A percentile compares a stretch with the other conserved stretches of the same genome.
These are phyloP conservation scores for Neoaliturus tenellus DNA, from an alignment of 2,888 invertebrate species.

Conservation along the genomic window DNA sequence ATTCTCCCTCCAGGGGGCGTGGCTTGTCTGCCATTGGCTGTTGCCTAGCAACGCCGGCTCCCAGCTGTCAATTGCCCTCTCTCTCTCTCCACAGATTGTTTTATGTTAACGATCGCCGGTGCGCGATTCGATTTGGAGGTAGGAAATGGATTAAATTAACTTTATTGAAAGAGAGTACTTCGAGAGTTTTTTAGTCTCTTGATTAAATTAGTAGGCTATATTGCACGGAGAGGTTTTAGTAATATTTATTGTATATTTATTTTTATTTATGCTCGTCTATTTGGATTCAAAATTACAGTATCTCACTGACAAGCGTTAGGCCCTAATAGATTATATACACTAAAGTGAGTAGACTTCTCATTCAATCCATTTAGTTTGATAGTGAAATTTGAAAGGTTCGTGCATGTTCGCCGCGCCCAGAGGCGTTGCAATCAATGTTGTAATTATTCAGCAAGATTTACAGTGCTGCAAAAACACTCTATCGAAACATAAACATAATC, in stretches of 20 bases:
- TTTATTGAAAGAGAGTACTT: constrained; percentile 30
- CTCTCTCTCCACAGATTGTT: background rate
- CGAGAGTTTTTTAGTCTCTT: background rate
- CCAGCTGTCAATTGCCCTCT: constrained; percentile 11
- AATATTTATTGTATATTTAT: background rate
- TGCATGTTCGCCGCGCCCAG: too few species aligned
- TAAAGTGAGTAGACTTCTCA: too few species aligned
- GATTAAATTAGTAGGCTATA: constrained; percentile 35
- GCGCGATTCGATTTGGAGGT: constrained; percentile 9
- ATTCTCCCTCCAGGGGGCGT: background rate
- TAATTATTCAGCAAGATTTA: too few species aligned
- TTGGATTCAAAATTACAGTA: too few species aligned
- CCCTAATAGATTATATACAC: too few species aligned
- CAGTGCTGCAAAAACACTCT: too few species aligned
- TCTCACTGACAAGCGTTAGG: too few species aligned
- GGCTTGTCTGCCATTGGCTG: background rate
- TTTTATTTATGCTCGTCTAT: too few species aligned
- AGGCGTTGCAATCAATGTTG: too few species aligned
- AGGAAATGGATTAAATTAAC: constrained; percentile 33
- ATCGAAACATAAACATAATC: too few species aligned
- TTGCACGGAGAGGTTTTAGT: background rate
- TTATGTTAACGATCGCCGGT: background rate
- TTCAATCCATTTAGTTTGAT: too few species aligned
- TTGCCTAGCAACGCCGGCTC: constrained; percentile 31
- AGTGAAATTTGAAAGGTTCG: too few species aligned